Evolutionary conservation across 2,797 vertebrate species (phyloP), one percentile per base, ranked within the genome.

Genomic region (Chelmon rostratus): DNA sequence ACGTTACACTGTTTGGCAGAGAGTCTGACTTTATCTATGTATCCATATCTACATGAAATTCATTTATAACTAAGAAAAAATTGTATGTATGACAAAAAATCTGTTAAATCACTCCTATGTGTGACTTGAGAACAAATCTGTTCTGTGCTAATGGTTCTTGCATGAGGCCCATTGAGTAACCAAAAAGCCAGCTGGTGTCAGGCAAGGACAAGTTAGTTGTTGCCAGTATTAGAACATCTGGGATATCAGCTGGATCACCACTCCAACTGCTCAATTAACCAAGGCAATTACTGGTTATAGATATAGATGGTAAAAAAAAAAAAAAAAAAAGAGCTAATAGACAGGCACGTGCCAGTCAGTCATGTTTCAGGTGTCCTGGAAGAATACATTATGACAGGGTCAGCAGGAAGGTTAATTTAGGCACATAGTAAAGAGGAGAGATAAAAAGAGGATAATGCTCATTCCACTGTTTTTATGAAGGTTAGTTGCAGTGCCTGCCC

Each of bases 321-420:
- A 75, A n/a, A n/a, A n/a, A n/a, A 42, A 28, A 50, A 15, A 19
- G 35, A 28, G n/a, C 33, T 62, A n/a, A 71, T 40, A 40, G 57
- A 66, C 35, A 3, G 11, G 13, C 71, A 67, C 0, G 1, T 68
- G 47, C 31, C 46, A 68, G 69, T 66, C 67, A 62, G n/a, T 78
- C 66, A 44, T 40, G 49, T 63, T 44, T 13, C 47, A 58, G 23
- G 57, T 71, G 47, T 75, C 46, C 18, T 59, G 53, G 47, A 68
- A 63, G 71, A 71, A 79, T 49, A 59, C 21, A 49, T 82, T 76
- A 69, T 37, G 52, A 73, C 47, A n/a, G 64, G 68, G 68, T 83
- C 46, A 52, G 25, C 53, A 18, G 23, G 12, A 68, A 86, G 80
- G 88, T 88, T 90, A 87, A 85, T 91, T 85, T 76, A 67, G 73